A percentile compares a stretch with the other conserved stretches of the same genome.
Evolutionary conservation across 2,888 invertebrate genomes (phyloP).

Genomic region (Heliconius charithonia): DNA sequence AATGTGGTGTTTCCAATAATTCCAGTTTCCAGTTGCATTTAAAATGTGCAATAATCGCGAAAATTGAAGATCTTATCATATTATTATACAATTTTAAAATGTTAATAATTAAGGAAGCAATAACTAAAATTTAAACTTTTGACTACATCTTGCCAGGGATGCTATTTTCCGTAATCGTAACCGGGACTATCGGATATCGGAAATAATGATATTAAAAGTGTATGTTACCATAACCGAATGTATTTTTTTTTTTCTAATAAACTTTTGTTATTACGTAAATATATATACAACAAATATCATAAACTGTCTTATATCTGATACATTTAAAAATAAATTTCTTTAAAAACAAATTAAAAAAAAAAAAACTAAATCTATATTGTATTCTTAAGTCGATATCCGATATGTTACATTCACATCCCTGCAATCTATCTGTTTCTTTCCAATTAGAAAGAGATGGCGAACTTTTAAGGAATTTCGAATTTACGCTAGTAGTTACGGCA

Average conservation of each 20-base stretch:
- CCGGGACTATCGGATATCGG: background rate
- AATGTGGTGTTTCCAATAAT: no score
- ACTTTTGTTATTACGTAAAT: no score
- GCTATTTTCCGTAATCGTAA: background rate
- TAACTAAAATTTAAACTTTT: background rate
- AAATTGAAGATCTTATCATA: background rate
- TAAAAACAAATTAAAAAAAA: no score
- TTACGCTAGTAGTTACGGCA: constrained; percentile 5
- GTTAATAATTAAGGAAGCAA: background rate
- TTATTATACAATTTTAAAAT: background rate
- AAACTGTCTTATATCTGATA: no score
- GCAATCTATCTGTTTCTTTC: background rate
- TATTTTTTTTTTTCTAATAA: no score
- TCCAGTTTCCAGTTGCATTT: no score
- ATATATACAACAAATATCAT: no score
- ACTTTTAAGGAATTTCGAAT: background rate
- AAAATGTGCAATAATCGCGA: no score
- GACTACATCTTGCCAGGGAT: background rate
- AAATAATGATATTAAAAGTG: background rate
- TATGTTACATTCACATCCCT: background rate
- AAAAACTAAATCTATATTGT: no score
- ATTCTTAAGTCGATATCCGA: no score
- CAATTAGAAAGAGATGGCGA: background rate
- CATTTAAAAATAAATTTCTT: no score
- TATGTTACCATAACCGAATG: background rate